These are phyloP conservation scores for Desmodus rotundus DNA, from an alignment of 2,113 vertebrate genomes.

Conservation along the genomic window DNA sequence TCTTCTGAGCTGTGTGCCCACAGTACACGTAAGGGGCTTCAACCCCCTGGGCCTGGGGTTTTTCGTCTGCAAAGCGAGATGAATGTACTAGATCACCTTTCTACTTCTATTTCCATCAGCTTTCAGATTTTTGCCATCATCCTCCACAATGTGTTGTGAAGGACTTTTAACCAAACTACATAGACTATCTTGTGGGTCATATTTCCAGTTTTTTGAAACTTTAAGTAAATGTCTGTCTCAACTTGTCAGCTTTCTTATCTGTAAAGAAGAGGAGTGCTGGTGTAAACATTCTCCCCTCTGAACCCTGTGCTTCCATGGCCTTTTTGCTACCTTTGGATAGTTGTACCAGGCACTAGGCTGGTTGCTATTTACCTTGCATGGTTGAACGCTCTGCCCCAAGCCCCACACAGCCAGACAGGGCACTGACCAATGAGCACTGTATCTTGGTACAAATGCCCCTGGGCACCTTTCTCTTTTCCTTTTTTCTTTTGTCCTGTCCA, in stretches of 20 bases:
- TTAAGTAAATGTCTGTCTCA: background rate
- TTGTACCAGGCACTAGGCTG: background rate
- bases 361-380: background rate
- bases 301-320: background rate
- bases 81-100: background rate
- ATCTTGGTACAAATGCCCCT: background rate
- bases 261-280: background rate
- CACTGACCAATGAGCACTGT: background rate
- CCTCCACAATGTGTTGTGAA: background rate
- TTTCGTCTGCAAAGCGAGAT: background rate
- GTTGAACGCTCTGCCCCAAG: background rate
- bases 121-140: background rate
- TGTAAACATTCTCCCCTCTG: background rate
- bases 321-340: background rate
- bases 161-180: background rate
- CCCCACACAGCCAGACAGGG: background rate
- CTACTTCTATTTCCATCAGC: background rate
- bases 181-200: background rate
- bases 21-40: background rate
- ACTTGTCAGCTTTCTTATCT: background rate
- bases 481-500: background rate
- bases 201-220: background rate
- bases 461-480: background rate
- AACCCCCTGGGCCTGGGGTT: background rate
- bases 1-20: background rate